Conservation (phyloP, 2,888 invertebrate species). For the Lissonota sp. region DNA sequence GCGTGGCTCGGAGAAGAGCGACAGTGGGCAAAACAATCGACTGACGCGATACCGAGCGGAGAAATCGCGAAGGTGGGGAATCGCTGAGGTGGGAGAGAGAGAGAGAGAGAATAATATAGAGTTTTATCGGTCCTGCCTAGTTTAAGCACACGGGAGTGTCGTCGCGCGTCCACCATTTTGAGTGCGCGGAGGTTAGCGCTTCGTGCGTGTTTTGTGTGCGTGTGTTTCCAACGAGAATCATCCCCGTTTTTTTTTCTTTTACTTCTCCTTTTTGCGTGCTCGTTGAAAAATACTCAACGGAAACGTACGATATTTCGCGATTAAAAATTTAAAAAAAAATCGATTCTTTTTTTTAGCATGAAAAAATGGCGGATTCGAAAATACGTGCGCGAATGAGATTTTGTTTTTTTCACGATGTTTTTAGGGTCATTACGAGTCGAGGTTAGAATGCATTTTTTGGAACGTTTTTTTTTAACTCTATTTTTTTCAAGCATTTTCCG, state of each 20-base stretch:
- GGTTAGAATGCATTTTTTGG: too few relatives aligned
- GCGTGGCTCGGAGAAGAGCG: too few relatives aligned
- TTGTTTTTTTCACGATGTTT: too few relatives aligned
- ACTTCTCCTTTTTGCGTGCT: too few relatives aligned
- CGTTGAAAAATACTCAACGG: too few relatives aligned
- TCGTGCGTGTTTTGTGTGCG: conserved; percentile 55
- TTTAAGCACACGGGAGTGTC: conserved; percentile 75
- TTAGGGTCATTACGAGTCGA: too few relatives aligned
- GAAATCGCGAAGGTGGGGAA: conserved; percentile 1
- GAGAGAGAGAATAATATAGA: conserved; percentile 44
- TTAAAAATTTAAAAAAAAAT: too few relatives aligned
- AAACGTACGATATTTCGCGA: too few relatives aligned
- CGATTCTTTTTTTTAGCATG: too few relatives aligned
- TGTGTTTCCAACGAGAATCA: conserved; percentile 7
- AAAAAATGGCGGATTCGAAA: too few relatives aligned
- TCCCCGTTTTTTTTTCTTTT: conserved; percentile 6
- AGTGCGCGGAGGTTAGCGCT: conserved; percentile 77
- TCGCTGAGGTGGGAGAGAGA: conserved; percentile 17
- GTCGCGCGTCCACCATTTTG: conserved; percentile 80
- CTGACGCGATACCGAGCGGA: not conserved
- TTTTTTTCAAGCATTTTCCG: conserved; percentile 23
- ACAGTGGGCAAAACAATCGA: too few relatives aligned
- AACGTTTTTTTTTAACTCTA: conserved; percentile 10
- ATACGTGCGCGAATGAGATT: too few relatives aligned
- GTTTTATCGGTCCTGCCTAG: conserved; percentile 25